phyloP scores from a whole-genome alignment of 1,140 invertebrate genomes.

The Drosophila truncata region DNA sequence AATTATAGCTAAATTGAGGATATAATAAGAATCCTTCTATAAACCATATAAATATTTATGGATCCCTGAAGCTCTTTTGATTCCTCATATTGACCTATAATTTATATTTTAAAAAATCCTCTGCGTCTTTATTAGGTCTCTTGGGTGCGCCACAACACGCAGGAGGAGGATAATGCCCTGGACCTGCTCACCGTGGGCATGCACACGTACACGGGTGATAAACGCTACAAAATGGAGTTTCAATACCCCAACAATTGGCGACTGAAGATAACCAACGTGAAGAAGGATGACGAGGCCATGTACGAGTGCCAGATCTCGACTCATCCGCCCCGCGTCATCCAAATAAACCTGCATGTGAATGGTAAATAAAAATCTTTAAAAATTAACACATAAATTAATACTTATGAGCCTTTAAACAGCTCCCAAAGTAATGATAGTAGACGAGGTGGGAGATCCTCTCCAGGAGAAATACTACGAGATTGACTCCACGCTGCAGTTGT shows the following conservation, averaged over 20 bases:
- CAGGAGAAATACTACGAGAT: conserved; percentile 92
- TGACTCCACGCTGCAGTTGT: conserved; percentile 90
- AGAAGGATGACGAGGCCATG: conserved; percentile 90
- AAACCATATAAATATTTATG: no score
- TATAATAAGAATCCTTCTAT: no score
- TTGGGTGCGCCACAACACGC: conserved; percentile 89
- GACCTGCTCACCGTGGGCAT: conserved; percentile 90
- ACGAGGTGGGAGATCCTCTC: conserved; percentile 89
- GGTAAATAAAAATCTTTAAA: conserved; percentile 84
- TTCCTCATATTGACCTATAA: background rate
- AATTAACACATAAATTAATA: background rate
- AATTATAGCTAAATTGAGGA: no score
- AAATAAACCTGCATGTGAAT: conserved; percentile 90
- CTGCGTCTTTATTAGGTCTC: conserved; percentile 87
- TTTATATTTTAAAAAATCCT: background rate
- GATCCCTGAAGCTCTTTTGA: background rate
- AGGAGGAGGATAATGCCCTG: conserved; percentile 87
- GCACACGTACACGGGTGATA: conserved; percentile 90
- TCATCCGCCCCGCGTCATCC: conserved; percentile 90
- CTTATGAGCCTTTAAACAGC: conserved; percentile 85
- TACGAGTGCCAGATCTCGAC: conserved; percentile 93
- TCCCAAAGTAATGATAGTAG: conserved; percentile 91
- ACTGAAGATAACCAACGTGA: conserved; percentile 89
- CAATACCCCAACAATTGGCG: conserved; percentile 92
- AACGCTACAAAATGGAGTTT: conserved; percentile 90